A percentile compares a stretch with the other conserved stretches of the same genome.
phyloP scores from a whole-genome alignment of 1,140 invertebrate genomes.

The Drosophila mauritiana region DNA sequence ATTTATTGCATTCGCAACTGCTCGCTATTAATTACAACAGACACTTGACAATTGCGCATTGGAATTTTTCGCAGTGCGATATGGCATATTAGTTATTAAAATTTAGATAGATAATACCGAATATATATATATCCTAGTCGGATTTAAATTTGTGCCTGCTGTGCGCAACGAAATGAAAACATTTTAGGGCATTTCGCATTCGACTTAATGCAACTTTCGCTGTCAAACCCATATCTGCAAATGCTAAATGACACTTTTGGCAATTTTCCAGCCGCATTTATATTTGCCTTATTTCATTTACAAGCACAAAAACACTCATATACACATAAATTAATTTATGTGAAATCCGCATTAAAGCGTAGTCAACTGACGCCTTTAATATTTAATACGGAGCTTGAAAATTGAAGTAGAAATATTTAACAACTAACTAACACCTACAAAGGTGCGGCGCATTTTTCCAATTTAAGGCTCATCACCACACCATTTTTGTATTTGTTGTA shows the following conservation, averaged over 20 bases:
- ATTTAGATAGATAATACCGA: no score
- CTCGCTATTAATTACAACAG: constrained; percentile 34
- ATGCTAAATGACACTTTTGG: constrained; percentile 15
- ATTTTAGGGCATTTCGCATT: constrained; percentile 1
- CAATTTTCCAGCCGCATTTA: constrained; percentile 16
- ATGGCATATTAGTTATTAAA: no score
- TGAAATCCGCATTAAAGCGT: constrained; percentile 13
- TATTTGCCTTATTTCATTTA: constrained; percentile 20
- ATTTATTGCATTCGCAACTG: constrained; percentile 31
- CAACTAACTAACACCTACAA: no score
- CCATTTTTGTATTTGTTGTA: background rate
- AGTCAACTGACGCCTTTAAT: constrained; percentile 4
- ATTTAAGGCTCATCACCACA: background rate
- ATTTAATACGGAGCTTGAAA: background rate
- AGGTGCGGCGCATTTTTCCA: background rate
- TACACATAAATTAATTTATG: constrained; percentile 11
- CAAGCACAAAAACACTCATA: background rate
- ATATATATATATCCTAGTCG: no score
- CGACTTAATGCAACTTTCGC: background rate
- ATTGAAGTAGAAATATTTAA: background rate
- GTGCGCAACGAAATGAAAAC: no score
- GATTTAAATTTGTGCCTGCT: no score
- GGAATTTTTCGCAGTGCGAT: constrained; percentile 3
- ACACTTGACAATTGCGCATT: constrained; percentile 32
- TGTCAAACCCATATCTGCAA: constrained; percentile 8